phyloP scores from a whole-genome alignment of 2,797 vertebrate species.

The Pangasius larnaudii region DNA sequence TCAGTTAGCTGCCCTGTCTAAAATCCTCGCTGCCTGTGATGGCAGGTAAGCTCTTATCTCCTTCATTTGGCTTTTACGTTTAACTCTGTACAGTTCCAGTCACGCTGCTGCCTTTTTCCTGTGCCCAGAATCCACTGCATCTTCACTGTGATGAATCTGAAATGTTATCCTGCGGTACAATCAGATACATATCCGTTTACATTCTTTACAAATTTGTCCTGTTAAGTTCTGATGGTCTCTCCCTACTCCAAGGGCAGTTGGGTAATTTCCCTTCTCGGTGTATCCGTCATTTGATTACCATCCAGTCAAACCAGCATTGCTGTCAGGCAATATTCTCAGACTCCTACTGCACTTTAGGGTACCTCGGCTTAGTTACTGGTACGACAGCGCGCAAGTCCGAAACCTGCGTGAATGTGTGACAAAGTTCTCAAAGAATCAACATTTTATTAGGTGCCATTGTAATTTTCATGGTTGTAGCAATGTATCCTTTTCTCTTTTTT shows the following conservation, averaged over 20 bases:
- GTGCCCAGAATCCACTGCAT: slow-evolving; percentile 6
- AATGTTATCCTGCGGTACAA: slow-evolving; percentile 55
- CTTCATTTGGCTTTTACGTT: background rate
- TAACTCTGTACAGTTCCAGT: slow-evolving; percentile 20
- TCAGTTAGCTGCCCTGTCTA: background rate
- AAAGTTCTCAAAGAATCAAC: slow-evolving; percentile 11
- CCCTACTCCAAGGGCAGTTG: slow-evolving; percentile 44
- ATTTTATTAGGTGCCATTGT: slow-evolving; percentile 25
- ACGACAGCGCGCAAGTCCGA: slow-evolving; percentile 55
- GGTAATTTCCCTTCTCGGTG: background rate
- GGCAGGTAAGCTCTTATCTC: background rate
- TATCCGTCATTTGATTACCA: background rate
- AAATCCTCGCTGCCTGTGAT: background rate
- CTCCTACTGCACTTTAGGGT: slow-evolving; percentile 76
- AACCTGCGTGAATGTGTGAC: slow-evolving; percentile 36
- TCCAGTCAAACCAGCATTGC: background rate
- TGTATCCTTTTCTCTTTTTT: background rate
- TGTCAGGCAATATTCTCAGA: slow-evolving; percentile 55
- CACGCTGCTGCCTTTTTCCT: slow-evolving; percentile 43
- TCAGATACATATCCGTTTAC: slow-evolving; percentile 27
- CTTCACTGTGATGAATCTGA: slow-evolving; percentile 39
- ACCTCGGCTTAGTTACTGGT: slow-evolving; percentile 58
- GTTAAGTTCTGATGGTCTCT: background rate
- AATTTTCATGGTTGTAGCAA: slow-evolving; percentile 29
- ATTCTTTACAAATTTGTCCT: background rate